Evolutionary conservation across 1,140 invertebrate species (phyloP).

Genomic region (Idris sp.): DNA sequence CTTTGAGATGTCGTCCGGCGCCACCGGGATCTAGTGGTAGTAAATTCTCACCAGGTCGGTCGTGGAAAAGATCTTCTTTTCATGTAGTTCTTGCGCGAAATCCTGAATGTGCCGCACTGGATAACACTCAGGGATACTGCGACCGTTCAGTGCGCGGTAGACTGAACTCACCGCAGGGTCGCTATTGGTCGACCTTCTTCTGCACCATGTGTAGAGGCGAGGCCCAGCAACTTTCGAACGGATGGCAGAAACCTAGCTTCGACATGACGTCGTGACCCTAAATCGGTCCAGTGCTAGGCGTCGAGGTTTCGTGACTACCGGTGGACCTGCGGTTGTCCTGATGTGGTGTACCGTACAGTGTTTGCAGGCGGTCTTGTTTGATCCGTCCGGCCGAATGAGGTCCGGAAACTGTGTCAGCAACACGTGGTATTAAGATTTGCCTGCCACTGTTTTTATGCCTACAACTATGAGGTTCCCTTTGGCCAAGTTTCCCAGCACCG

Average conservation of each 20-base stretch:
- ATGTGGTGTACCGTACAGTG: conserved; percentile 9
- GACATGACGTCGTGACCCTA: conserved; percentile 13
- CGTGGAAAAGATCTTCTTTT: background rate
- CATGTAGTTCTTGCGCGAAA: background rate
- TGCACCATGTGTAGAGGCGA: background rate
- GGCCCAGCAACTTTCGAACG: background rate
- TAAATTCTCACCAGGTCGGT: background rate
- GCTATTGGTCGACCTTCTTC: background rate
- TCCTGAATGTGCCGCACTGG: background rate
- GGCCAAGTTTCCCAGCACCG: no score
- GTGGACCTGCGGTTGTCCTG: background rate
- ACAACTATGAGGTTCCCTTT: no score
- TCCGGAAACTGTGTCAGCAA: conserved; percentile 50
- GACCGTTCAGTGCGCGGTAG: background rate
- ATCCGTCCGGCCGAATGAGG: conserved; percentile 1
- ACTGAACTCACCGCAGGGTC: conserved; percentile 1
- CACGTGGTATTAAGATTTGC: conserved; percentile 62
- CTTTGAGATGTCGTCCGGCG: background rate
- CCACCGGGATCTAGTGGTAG: background rate
- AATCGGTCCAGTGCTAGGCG: conserved; percentile 2
- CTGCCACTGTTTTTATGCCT: background rate
- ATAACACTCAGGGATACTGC: background rate
- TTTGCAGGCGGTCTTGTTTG: background rate
- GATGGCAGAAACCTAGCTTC: conserved; percentile 3
- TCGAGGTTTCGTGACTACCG: background rate